Base-by-base conservation (phyloP, 2,113 vertebrate genomes). In the Microcebus ravelobensis region DNA sequence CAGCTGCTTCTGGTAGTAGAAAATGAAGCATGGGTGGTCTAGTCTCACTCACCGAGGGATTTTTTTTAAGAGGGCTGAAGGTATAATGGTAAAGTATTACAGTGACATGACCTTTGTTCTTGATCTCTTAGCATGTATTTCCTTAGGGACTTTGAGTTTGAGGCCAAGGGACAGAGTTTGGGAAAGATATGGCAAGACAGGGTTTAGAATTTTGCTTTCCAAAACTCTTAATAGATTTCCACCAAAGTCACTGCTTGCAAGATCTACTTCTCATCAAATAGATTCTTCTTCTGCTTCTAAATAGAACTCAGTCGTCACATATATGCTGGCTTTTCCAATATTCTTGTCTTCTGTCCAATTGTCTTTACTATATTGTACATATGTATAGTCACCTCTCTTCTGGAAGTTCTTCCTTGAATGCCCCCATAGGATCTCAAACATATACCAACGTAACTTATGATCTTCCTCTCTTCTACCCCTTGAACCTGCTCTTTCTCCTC, bases 241-340 rank as follows among this genome's bases (percentile, higher is more conserved):
- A 57, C 55, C 45, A 86, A 25, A 42, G 15, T 80, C 48, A 45
- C 39, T 55, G 36, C 10, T n/a, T 63, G 61, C 0, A 59, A 63
- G 39, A 87, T 36, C 27, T 65, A 77, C 20, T 95, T 86, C 13
- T 96, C 34, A 48, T 93, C 67, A 15, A 50, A 15, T 6, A 34
- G 48, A 73, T 34, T 0, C 15, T 84, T 80, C 25, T 57, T 92
- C 39, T 93, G 25, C 39, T 93, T 96, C 42, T 93, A 68, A 97
- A n/a, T 57, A 45, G 71, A 67, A 61, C 23, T 93, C 45, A 91
- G 25, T 52, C 92, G 55, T 34, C 12, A 48, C 6, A 23, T 45
- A 61, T 57, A 36, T 73, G 6, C 15, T 55, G 8, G 5, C 3
- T 48, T 59, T 71, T 79, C 55, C 39, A 34, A 17, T 65, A 57